Base-by-base conservation (phyloP, 2,797 vertebrate species). In the Melanotaenia nigrans region DNA sequence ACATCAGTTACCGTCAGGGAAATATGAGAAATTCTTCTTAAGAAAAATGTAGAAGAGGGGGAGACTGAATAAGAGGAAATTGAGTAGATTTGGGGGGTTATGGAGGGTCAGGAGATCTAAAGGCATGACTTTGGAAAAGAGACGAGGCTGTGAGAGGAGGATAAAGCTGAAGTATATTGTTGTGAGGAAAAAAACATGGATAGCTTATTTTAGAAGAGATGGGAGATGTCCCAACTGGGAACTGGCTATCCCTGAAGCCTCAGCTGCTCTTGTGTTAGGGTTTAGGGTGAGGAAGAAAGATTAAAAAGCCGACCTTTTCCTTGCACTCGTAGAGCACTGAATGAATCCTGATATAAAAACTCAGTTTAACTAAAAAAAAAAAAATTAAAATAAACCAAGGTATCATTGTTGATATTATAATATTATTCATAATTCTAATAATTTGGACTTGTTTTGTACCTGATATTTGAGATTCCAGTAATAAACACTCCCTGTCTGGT, bases 1-100 rank as follows among this genome's bases (percentile, higher is more conserved):
- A 79, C 77, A 77, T 90, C 63, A 85, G 68, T 74, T 49, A 8
- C 47, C n/a, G 6, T 66, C 78, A 65, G 62, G 62, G 61, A 53
- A 81, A 85, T 78, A 35, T 65, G 75, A 81, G 68, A 77, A 81
- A 73, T 75, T 81, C 68, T 64, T 33, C 65, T 33, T 60, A 49
- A 2, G 68, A 38, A 75, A 73, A 32, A 82, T 77, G 57, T 58
- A 32, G 25, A 38, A 61, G 33, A 51, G 11, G 69, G 47, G 63
- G 47, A 56, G 7, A 5, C n/a, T 25, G 65, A 64, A 67, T 68
- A 12, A 28, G 38, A 61, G 72, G 56, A 69, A 51, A 40, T 66
- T 32, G 47, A 66, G n/a, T 51, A 45, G 32, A 64, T 55, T 36
- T 1, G 40, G 70, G 40, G 38, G 70, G 47, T 72, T 56, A 16